Evolutionary conservation across 2,113 vertebrate species (phyloP), one percentile per base, ranked within the genome.

Genomic region (Sminthopsis crassicaudata): DNA sequence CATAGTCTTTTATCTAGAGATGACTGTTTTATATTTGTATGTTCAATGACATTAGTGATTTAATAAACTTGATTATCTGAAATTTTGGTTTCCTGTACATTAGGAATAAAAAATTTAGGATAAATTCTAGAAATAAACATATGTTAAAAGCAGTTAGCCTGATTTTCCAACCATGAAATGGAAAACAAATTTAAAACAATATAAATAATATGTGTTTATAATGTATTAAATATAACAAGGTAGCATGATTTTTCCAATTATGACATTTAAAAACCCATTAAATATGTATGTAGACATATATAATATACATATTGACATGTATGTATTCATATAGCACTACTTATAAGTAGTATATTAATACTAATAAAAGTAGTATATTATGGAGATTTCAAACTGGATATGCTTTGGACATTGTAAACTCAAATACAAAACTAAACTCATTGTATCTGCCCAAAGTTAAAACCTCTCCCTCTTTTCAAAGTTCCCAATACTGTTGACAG

Each of bases 21-120:
- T 30, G 25, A 91, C 23, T 89, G 60, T 91, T 25, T 57, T n/a
- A 67, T 36, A 84, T 91, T 95, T 96, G 76, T 3, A 46, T 3
- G 3, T 88, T 42, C 91, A 91, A 48, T 89, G 23, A 53, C 48
- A 89, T 19, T 42, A 92, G 95, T 53, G 24, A 23, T 92, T 97
- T 91, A 91, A 6, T 48, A 89, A 90, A 46, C 26, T 88, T 94
- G 30, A 6, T 46, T 57, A 26, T 96, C 60, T 92, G n/a, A 90
- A 42, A n/a, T 92, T 46, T 54, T 91, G 91, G 36, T 53, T 23
- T 23, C 89, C 76, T 91, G 46, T 8, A 2, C 54, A 46, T 53
- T 88, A 24, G 92, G 76, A 94, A 93, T n/a, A 2, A 94, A 92
- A 93, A 67, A 46, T 46, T 46, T 9, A 52, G 89, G 10, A 91